Base-by-base conservation (phyloP, 2,113 vertebrate species). In the Dolichallabes microphthalmus region DNA sequence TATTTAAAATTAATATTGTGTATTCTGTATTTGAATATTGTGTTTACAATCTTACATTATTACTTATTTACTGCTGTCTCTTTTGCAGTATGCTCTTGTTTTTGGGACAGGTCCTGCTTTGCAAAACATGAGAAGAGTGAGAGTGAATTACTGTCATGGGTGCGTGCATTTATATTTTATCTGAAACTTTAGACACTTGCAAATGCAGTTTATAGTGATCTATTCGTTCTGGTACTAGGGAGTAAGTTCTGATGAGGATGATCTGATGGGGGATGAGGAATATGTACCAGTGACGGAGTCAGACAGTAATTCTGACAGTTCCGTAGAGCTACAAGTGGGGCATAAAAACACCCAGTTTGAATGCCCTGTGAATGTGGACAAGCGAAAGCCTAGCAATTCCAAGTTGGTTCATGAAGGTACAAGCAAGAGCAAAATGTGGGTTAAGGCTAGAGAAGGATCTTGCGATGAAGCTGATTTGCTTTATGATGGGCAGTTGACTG, bases 241-340 rank as follows among this genome's bases (percentile, higher is more conserved):
- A 15, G 35, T 79, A 79, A 20, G 86, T 80, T 78, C 80, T 58
- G 80, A 86, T 58, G 53, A 79, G 66, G 78, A 85, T 11, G 66
- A 50, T 68, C 60, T 64, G 83, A 17, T 45, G 61, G 85, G 86
- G 85, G 86, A 87, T 73, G 80, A 83, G 58, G 86, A 89, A 45
- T 86, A 87, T 75, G 75, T 75, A 15, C 80, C 85, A 58, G 69
- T n/a, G n/a, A n/a, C n/a, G n/a, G n/a, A 86, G 45, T 86, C 85
- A 52, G 61, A 85, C 25, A 80, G 58, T 89, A 75, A 63, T 83
- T 71, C 79, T 35, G 80, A 50, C 64, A 79, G 66, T 66, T 85
- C 74, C 63, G 39, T 32, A 39, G 50, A 87, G 30, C 12, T 64
- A 15, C 39, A 35, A 66, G 17, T 66, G 66, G 71, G 8, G 19